Evolutionary conservation across 1,140 invertebrate genomes (phyloP), one percentile per base, ranked within the genome.

Genomic region (Drosophila pallidifrons): DNA sequence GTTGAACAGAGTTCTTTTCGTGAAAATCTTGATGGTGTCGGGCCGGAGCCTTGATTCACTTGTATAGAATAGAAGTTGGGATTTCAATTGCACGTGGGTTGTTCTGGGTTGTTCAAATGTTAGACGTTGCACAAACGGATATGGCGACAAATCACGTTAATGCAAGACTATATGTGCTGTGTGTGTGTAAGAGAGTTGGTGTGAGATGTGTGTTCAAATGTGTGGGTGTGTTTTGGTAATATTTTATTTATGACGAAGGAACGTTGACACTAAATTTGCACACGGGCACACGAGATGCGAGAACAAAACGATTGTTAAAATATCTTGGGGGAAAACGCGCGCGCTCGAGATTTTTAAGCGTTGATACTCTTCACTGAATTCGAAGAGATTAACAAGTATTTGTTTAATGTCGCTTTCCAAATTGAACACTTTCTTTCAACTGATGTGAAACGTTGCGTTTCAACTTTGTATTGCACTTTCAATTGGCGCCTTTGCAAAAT

Each of bases 21-120:
- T 88, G 79, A 92, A 86, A 91, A 91, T 91, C 86, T 91, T 91
- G 90, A 76, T 76, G 90, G 52, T 74, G 20, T 87, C 86, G 52
- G 85, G 80, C 80, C 85, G 82, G 15, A 83, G 85, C 82, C 82
- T 69, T 43, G 35, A 55, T 8, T 66, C 32, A 3, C 25, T 38
- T 38, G 47, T 16, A 47, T 45, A 60, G 30, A 20, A 20, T 28
- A 28, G 5, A 52, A 28, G 16, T 35, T 60, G 41, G 1, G 5
- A 11, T 28, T 32, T 28, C 16, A 54, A 65, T 54, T 81, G 25
- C 64, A 73, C 75, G 61, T 63, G 64, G 52, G 64, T 67, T 54
- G 43, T 15, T 41, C 13, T 58, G 13, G 16, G 16, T 16, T 20
- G 35, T 3, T 43, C 35, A 32, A 32, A 41, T 30, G 5, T 16